phyloP scores from a whole-genome alignment of 2,113 vertebrate genomes.

The Axis porcinus region DNA sequence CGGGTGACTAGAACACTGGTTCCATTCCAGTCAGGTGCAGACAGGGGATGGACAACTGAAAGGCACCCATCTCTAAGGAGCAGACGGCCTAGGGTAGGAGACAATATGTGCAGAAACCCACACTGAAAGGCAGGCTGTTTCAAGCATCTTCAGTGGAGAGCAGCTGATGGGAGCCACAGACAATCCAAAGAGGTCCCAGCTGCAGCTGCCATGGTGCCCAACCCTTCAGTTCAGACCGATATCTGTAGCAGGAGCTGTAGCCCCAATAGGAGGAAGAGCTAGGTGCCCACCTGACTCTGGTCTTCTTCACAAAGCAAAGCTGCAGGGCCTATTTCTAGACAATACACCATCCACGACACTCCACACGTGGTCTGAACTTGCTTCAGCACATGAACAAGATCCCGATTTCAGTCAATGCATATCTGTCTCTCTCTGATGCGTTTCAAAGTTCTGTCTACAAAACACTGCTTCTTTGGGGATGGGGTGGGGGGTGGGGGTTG shows the following conservation, averaged over 20 bases:
- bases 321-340: background rate
- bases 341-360: background rate
- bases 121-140: background rate
- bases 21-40: background rate
- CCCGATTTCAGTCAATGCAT: background rate
- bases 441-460: background rate
- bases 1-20: background rate
- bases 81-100: too few relatives aligned
- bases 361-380: background rate
- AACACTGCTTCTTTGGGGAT: background rate
- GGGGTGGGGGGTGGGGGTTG: fast-evolving
- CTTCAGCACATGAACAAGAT: background rate
- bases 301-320: background rate
- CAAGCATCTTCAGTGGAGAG: background rate
- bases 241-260: fast-evolving
- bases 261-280: background rate
- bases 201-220: fast-evolving
- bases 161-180: too few relatives aligned
- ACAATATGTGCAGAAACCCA: fast-evolving
- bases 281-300: too few relatives aligned
- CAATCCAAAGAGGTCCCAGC: background rate
- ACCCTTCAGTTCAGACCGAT: background rate
- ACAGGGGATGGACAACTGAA: background rate
- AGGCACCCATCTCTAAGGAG: background rate
- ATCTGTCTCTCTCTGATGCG: background rate